Base-by-base conservation (phyloP, 2,888 invertebrate species). In the Aphodius sticticus region DNA sequence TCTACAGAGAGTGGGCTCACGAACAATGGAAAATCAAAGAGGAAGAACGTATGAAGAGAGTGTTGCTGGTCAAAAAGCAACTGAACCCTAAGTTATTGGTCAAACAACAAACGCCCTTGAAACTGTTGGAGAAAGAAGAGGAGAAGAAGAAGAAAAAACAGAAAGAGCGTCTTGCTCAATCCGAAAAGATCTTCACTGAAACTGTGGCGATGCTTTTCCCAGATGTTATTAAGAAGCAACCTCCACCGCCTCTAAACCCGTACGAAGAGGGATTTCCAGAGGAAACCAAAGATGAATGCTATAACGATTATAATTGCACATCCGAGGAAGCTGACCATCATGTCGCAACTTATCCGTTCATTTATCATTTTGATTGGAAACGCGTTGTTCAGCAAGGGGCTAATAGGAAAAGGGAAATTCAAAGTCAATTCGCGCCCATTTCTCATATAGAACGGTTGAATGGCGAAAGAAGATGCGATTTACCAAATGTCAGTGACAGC, bases 11-110 rank as follows among this genome's bases (percentile, higher is more conserved):
- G 84, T 86, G 86, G 85, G 87, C 89, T 6, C 87, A 91, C 85
- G 91, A 92, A 81, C 90, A 92, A 83, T 93, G 93, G 92, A 91
- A 92, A 83, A 90, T 90, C 81, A 91, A 93, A 83, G 93, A 94
- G 85, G 90, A 94, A 76, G 92, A 92, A 82, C 91, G 94, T 0
- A 93, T 95, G 86, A 91, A 93, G 88, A 87, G 91, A 87, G 89
- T 93, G 81, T 91, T 95, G 85, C 88, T 94, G 53, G 91, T 91
- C 6, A 93, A 93, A 82, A 94, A 93, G 84, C 91, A 92, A 83
- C 90, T 94, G 53, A 91, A 92, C 78, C 91, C 91, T 82, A 91
- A 92, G 53, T 91, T 93, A 81, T 85, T 94, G 12, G 91, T 92
- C 82, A 92, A 91, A 84, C 90, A 92, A 71, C 92, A 92, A 82